Evolutionary conservation across 1,140 invertebrate genomes (phyloP).

Genomic region (Uloborus diversus): DNA sequence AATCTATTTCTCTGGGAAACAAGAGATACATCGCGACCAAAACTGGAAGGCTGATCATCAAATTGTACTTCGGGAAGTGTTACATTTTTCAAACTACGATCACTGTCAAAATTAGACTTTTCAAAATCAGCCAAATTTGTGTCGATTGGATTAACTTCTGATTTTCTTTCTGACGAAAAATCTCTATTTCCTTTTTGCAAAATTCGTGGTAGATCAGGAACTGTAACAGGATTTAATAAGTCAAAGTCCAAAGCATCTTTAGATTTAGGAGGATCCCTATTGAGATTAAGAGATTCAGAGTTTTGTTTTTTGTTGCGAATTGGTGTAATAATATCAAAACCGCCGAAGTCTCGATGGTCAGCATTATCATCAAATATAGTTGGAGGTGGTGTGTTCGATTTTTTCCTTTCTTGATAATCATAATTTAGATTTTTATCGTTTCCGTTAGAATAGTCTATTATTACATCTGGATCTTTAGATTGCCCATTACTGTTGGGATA

Average conservation of each 20-base stretch:
- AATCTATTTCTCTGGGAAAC: not conserved
- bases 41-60: constrained; percentile 34
- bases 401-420: not conserved
- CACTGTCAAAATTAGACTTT: constrained; percentile 9
- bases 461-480: constrained; percentile 35
- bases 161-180: not conserved
- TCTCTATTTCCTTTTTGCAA: constrained; percentile 6
- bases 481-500: constrained; percentile 27
- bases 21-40: not conserved
- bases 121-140: not conserved
- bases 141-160: not conserved
- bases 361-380: constrained; percentile 48
- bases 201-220: not conserved
- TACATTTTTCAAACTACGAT: constrained; percentile 14
- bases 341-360: constrained; percentile 37
- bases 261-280: not conserved
- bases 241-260: not conserved
- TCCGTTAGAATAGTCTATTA: constrained; percentile 45
- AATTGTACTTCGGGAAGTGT: constrained; percentile 33
- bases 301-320: constrained; percentile 10
- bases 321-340: constrained; percentile 45
- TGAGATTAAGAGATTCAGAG: not conserved
- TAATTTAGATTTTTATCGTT: constrained; percentile 16
- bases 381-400: constrained; percentile 9
- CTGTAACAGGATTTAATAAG: not conserved